Base-by-base conservation (phyloP, 2,888 invertebrate genomes). In the Smittia aterrima region DNA sequence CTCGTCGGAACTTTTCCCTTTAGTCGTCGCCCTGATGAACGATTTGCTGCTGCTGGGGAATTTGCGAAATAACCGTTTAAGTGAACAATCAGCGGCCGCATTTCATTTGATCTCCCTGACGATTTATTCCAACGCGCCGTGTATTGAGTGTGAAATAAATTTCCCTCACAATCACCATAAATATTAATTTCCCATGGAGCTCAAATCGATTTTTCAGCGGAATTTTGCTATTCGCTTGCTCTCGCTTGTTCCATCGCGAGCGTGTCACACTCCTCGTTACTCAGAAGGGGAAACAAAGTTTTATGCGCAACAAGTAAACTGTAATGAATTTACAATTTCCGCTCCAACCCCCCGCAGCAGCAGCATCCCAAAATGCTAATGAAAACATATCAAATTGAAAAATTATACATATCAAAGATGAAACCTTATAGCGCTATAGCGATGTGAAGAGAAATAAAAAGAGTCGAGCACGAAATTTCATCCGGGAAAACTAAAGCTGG, bases 301-400 rank as follows among this genome's bases (percentile, higher is more conserved):
- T 47, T 47, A 47, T 13, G n/a, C 11, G n/a, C 47, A 47, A 47
- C 47, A 13, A 47, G 47, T 16, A 16, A 47, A 11, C 11, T 16
- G 47, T 47, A 38, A 7, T 38, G 11, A n/a, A 47, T n/a, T 47
- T 47, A 11, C 47, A 47, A n/a, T 47, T 47, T 47, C 47, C 16
- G n/a, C 7, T 3, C 16, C 47, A n/a, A 13, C 47, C 32, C 11
- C 47, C 16, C 38, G 38, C 38, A 38, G 6, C 9, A 4, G 11
- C 16, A 2, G 3, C 2, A 11, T 11, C 11, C 11, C 47, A 47
- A 47, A 18, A 18, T 20, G 18, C 18, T 18, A 7, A 54, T 47
- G 68, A 70, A 68, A 16, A 54, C 70, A 70, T 70, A 70, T 70
- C 70, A 70, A 70, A 67, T 13, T 53, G 53, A 70, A 58, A 58